Percentiles rank a stretch among this genome's conserved stretches.
Evolutionary conservation across 2,113 vertebrate species (phyloP).

Genomic region (Brachyhypopomus occidentalis): DNA sequence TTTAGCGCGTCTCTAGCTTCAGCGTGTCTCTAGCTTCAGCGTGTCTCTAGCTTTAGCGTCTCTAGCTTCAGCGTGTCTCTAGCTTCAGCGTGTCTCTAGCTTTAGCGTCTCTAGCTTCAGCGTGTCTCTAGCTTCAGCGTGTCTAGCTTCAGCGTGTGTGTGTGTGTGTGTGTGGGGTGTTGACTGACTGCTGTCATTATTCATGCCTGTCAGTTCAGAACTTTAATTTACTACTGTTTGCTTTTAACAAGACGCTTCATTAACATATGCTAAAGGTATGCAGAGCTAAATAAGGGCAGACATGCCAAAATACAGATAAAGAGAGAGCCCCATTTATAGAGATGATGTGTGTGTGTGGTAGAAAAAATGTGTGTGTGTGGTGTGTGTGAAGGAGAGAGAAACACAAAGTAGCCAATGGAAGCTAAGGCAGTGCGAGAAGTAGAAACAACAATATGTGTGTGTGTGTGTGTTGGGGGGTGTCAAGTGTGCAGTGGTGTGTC

Average conservation of each 20-base stretch:
- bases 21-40: too few relatives aligned
- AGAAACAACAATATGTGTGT: neutral
- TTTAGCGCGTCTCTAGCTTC: too few relatives aligned
- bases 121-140: too few relatives aligned
- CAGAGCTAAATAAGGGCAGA: too few relatives aligned
- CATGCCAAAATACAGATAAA: too few relatives aligned
- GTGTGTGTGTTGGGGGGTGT: conserved; percentile 21
- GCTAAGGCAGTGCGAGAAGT: neutral
- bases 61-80: too few relatives aligned
- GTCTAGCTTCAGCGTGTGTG: too few relatives aligned
- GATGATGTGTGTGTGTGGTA: too few relatives aligned
- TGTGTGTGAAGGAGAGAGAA: neutral
- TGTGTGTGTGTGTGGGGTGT: neutral
- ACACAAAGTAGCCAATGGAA: neutral
- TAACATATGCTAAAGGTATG: conserved; percentile 24
- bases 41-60: too few relatives aligned
- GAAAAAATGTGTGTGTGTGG: neutral
- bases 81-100: too few relatives aligned
- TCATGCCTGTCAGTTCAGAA: conserved; percentile 18
- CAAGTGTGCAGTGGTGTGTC: neutral
- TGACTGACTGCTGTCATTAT: conserved; percentile 13
- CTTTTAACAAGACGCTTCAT: conserved; percentile 38
- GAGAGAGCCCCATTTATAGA: neutral
- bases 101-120: too few relatives aligned
- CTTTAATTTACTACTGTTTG: conserved; percentile 23